Conservation (phyloP, 2,888 invertebrate species). For the Eulithis prunata region DNA sequence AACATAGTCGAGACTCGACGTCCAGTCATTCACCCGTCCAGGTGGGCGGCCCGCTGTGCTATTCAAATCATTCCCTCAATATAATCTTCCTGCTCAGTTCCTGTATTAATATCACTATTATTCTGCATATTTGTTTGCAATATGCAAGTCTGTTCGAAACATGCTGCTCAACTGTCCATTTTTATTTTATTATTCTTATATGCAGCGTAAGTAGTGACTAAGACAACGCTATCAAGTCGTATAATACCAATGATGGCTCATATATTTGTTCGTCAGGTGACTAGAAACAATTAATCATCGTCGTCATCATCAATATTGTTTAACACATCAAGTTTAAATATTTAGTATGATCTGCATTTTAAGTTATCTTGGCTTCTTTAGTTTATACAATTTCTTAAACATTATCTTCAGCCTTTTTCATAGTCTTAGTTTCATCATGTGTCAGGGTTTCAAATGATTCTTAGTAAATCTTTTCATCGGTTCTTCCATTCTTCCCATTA, state of each 20-base stretch:
- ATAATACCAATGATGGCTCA: background rate
- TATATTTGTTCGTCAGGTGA: background rate
- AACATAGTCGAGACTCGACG: slow-evolving; percentile 11
- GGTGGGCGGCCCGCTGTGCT: slow-evolving; percentile 29
- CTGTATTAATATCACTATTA: background rate
- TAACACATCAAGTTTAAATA: background rate
- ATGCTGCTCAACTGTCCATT: background rate
- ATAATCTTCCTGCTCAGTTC: slow-evolving; percentile 21
- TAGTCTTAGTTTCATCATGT: no score
- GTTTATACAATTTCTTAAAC: no score
- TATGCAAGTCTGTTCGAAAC: background rate
- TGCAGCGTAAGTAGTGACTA: background rate
- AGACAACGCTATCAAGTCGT: background rate
- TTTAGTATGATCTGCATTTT: background rate
- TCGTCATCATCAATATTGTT: background rate
- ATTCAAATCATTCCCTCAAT: slow-evolving; percentile 35
- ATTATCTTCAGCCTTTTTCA: no score
- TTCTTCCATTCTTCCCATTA: no score
- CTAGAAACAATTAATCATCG: slow-evolving; percentile 5
- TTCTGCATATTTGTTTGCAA: background rate
- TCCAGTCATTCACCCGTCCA: slow-evolving; percentile 36
- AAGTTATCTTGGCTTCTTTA: background rate
- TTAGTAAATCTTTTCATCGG: no score
- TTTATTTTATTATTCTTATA: background rate
- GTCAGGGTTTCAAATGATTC: no score